Evolutionary conservation across 2,113 vertebrate species (phyloP).

Genomic region (Platichthys stellatus): DNA sequence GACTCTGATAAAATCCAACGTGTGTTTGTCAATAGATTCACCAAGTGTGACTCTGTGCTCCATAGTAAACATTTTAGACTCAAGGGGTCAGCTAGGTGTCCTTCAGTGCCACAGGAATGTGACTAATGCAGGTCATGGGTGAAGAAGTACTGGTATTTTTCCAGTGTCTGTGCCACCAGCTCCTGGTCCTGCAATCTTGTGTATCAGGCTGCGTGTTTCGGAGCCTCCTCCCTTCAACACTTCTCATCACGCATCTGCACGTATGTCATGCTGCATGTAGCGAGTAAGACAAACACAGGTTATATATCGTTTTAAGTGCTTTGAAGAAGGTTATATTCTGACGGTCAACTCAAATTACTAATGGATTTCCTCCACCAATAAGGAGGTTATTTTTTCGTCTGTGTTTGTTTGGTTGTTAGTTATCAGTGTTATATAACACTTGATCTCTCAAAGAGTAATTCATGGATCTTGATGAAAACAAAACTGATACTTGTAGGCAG

Average conservation of each 20-base stretch:
- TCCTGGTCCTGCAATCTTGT: slow-evolving; percentile 44
- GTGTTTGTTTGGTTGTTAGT: too few species aligned
- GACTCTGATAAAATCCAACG: too few species aligned
- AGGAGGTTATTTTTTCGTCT: too few species aligned
- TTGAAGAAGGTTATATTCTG: too few species aligned
- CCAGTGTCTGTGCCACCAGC: slow-evolving; percentile 67
- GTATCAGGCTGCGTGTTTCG: slow-evolving; percentile 54
- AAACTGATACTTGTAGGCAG: too few species aligned
- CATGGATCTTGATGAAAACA: too few species aligned
- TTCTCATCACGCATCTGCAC: slow-evolving; percentile 12
- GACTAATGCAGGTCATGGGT: slow-evolving; percentile 76
- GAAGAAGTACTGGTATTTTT: slow-evolving; percentile 79
- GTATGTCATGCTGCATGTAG: background rate
- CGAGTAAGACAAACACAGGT: background rate
- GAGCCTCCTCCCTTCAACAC: slow-evolving; percentile 50
- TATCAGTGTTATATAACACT: too few species aligned
- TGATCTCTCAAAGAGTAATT: too few species aligned
- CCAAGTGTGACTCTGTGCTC: background rate
- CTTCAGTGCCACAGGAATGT: slow-evolving; percentile 68
- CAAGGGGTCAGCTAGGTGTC: slow-evolving; percentile 43
- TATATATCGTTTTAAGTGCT: background rate
- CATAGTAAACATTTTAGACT: slow-evolving; percentile 40
- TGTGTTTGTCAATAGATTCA: slow-evolving; percentile 17
- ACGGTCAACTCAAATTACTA: too few species aligned
- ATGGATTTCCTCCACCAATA: too few species aligned